phyloP scores from a whole-genome alignment of 1,140 invertebrate genomes.

The Papilio polyxenes region DNA sequence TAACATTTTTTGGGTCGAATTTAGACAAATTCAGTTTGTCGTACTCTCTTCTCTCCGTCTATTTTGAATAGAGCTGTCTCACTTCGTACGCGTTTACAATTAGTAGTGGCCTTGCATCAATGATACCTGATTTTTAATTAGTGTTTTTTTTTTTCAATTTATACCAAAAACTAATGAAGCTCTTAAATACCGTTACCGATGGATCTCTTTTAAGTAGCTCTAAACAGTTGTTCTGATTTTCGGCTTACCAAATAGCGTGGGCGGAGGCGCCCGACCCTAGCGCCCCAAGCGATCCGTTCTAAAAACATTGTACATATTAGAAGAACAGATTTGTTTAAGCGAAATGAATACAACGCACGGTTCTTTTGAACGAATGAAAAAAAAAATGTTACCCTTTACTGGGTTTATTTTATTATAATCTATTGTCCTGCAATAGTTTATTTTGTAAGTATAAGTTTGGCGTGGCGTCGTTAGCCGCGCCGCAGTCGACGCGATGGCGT shows the following conservation, averaged over 20 bases:
- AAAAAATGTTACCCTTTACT: constrained; percentile 45
- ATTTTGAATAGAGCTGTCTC: constrained; percentile 35
- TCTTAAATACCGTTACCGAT: constrained; percentile 78
- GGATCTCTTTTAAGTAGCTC: constrained; percentile 76
- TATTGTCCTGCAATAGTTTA: constrained; percentile 65
- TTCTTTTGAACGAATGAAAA: constrained; percentile 56
- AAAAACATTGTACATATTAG: constrained; percentile 67
- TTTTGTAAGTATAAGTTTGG: constrained; percentile 63
- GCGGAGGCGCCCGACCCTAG: constrained; percentile 36
- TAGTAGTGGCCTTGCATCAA: constrained; percentile 63
- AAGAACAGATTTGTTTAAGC: constrained; percentile 56
- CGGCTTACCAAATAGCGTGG: constrained; percentile 68
- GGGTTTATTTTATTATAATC: constrained; percentile 63
- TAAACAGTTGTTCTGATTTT: constrained; percentile 64
- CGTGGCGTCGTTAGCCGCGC: constrained; percentile 48
- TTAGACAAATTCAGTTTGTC: constrained; percentile 43
- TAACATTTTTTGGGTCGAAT: constrained; percentile 56
- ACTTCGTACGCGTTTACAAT: constrained; percentile 30
- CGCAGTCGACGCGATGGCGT: constrained; percentile 43
- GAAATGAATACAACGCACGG: constrained; percentile 46
- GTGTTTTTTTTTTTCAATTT: constrained; percentile 73
- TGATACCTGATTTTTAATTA: constrained; percentile 75
- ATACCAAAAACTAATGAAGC: constrained; percentile 78
- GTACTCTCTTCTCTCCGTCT: constrained; percentile 36
- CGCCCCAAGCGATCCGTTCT: constrained; percentile 52